Percentiles rank a stretch among this genome's conserved stretches.
These are phyloP conservation scores for Ptychoptera albimana DNA, from an alignment of 2,888 invertebrate species.

Conservation along the genomic window DNA sequence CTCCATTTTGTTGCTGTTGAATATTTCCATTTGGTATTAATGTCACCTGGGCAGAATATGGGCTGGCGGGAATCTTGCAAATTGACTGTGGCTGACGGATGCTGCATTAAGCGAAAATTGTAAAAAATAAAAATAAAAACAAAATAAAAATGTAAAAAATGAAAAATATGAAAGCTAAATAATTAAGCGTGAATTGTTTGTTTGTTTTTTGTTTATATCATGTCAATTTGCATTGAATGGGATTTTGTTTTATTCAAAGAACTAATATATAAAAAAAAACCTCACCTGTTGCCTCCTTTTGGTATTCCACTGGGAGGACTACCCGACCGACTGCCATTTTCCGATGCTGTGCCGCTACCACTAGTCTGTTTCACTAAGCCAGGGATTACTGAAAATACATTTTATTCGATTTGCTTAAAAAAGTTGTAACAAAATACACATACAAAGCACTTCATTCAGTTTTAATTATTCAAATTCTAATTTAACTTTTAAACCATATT, in stretches of 20 bases:
- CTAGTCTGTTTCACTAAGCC: constrained; percentile 44
- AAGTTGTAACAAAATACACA: no score
- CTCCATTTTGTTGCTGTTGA: constrained; percentile 1
- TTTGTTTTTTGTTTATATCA: no score
- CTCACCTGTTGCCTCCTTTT: constrained; percentile 3
- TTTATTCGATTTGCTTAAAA: no score
- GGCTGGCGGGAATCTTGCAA: constrained; percentile 37
- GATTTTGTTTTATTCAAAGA: background rate
- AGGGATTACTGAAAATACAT: constrained; percentile 27
- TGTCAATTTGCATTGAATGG: no score
- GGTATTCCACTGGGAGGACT: constrained; percentile 24
- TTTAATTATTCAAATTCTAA: no score
- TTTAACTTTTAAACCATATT: no score
- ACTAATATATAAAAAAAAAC: background rate
- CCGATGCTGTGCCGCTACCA: constrained; percentile 30
- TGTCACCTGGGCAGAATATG: constrained; percentile 28
- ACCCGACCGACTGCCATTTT: constrained; percentile 38
- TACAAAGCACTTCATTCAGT: no score
- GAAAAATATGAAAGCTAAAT: background rate
- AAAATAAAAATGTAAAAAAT: background rate
- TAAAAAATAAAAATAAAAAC: background rate
- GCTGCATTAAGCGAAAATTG: constrained; percentile 11
- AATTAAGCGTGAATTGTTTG: no score
- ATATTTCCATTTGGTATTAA: constrained; percentile 12
- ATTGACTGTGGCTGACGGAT: constrained; percentile 29